A percentile compares a stretch with the other conserved stretches of the same genome.
Evolutionary conservation across 2,888 invertebrate species (phyloP).

Genomic region (Caenorhabditis wallacei): DNA sequence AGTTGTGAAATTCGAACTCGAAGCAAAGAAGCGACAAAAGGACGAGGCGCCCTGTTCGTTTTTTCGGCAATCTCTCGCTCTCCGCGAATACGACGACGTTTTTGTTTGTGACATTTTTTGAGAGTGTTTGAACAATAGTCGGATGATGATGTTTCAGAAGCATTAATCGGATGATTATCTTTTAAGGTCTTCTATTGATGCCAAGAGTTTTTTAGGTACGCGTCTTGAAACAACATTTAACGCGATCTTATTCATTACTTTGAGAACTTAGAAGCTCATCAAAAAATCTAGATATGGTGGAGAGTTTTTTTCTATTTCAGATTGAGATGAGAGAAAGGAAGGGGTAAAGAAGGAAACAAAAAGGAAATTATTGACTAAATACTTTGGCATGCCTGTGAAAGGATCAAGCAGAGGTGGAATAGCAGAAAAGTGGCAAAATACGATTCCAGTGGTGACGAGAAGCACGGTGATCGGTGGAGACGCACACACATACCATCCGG

Average conservation of each 20-base stretch:
- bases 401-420: constrained; percentile 47
- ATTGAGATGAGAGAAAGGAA: constrained; percentile 2
- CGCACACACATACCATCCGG: constrained; percentile 60
- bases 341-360: constrained; percentile 22
- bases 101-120: constrained; percentile 56
- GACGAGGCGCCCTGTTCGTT: constrained; percentile 40
- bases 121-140: constrained; percentile 50
- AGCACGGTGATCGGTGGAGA: constrained; percentile 57
- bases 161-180: constrained; percentile 19
- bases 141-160: constrained; percentile 39
- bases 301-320: neutral
- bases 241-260: no score
- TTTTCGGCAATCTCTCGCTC: constrained; percentile 43
- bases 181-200: neutral
- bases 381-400: constrained; percentile 56
- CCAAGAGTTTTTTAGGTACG: neutral
- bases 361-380: constrained; percentile 23
- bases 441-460: constrained; percentile 57
- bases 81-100: constrained; percentile 42
- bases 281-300: no score
- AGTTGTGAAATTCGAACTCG: constrained; percentile 64
- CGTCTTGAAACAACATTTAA: no score
- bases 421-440: constrained; percentile 65
- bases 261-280: no score
- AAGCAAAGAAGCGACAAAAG: constrained; percentile 51